Evolutionary conservation across 2,113 vertebrate species (phyloP), one percentile per base, ranked within the genome.

Genomic region (Seriola aureovittata): DNA sequence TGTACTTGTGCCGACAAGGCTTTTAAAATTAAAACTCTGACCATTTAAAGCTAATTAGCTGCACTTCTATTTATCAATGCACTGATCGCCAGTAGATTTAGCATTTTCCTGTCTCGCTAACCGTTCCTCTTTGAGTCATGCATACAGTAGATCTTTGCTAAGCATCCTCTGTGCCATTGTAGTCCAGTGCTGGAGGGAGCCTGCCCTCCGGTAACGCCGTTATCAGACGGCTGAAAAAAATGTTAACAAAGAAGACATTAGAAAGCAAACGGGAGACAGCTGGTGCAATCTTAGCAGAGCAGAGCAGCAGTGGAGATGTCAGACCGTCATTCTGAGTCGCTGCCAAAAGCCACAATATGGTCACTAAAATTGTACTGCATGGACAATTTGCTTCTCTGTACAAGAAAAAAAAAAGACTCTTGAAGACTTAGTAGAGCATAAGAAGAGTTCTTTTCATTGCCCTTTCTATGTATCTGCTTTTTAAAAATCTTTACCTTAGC

Each of bases 291-390:
- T 92, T 91, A 89, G 89, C 84, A 64, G 75, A 89, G 88, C 85
- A 81, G 81, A 90, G 91, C 90, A 91, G 90, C 90, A 90, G 85
- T 83, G 89, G 90, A 90, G 88, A 94, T 93, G 92, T 93, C 93
- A 93, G 90, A 89, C 90, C 92, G 81, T 85, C 90, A 90, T 92
- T 93, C 82, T 88, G 90, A 92, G 87, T 64, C 59, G 21, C 86
- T 91, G 93, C 93, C 93, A 92, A 93, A 93, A 92, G 92, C 86
- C 87, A 93, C 93, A 94, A 93, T 93, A 93, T 94, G 93, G 91
- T 91, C 89, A 91, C 80, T 76, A 76, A 90, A 93, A 92, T 89
- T 90, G 84, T 86, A 90, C 86, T 81, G 88, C 85, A 90, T 82
- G 86, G 88, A 83, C 89, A 91, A 92, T 92, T 89, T 92, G 78